Base-by-base conservation (phyloP, 2,113 vertebrate genomes). In the Dissostichus mawsoni region DNA sequence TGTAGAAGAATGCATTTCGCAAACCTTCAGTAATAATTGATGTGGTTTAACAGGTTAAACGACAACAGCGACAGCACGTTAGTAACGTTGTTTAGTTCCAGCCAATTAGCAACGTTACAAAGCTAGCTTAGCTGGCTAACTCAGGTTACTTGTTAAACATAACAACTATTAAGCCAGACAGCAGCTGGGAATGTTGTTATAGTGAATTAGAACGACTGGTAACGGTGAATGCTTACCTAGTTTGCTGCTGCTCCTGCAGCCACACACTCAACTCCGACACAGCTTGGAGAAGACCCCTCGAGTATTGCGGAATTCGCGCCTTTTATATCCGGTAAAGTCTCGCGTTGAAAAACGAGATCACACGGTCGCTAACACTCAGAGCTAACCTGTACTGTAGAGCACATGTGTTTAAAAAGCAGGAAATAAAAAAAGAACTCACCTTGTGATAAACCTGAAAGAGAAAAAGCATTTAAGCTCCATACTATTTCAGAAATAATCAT, bases 221-320 rank as follows among this genome's bases (percentile, higher is more conserved):
- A 44, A 2, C 2, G 5, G 20, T 11, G 3, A 11, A 7, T 12
- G 14, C 56, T 79, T 70, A 83, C 85, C 84, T 64, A 0, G 11
- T 9, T 55, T 11, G 3, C 4, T 11, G 1, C 0, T 0, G 8
- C 36, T 41, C 4, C 7, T 41, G 36, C 12, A 33, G 45, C 25
- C 9, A 11, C 8, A 20, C 53, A 8, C 13, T 29, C 8, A 45
- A 0, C 50, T 0, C 29, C 29, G 29, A 29, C 3, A 29, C 29
- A 29, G 3, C 3, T 29, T 29, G 29, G 29, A 29, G 29, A 41
- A 41, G 7, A 41, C 33, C 33, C 33, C 5, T 2, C 33, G 20
- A 23, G 0, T 29, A 13, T 12, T 1, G 0, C 36, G 41, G 14
- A 86, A 81, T 86, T 87, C 80, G 90, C 88, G 90, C 88, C 47